These are phyloP conservation scores for Nasonia oneida DNA, from an alignment of 2,888 invertebrate species.

Conservation along the genomic window DNA sequence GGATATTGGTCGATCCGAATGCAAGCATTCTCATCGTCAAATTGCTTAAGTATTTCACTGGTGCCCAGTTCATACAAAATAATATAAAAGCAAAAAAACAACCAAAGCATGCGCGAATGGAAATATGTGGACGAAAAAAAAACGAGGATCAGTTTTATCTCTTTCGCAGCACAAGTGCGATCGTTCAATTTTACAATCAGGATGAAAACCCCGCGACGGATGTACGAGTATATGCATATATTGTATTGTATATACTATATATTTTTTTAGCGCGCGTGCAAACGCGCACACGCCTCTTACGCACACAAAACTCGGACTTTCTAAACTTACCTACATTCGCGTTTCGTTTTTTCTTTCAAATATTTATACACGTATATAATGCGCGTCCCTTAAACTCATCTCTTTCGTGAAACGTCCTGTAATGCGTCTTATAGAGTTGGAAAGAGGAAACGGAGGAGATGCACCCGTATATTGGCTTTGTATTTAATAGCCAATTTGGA, in stretches of 20 bases:
- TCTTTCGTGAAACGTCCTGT: not conserved
- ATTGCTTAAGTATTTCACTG: slow-evolving; percentile 37
- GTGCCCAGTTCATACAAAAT: slow-evolving; percentile 4
- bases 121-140: not conserved
- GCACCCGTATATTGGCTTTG: not conserved
- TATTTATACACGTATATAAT: not conserved
- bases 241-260: slow-evolving; percentile 15
- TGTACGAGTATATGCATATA: slow-evolving; percentile 15
- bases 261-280: slow-evolving; percentile 1
- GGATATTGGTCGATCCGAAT: not conserved
- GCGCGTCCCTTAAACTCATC: slow-evolving; percentile 7
- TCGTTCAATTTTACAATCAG: slow-evolving; percentile 29
- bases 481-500: slow-evolving; percentile 1
- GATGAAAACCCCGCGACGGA: slow-evolving; percentile 36
- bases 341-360: slow-evolving; percentile 18
- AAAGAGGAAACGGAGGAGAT: not conserved
- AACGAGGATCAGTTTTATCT: slow-evolving; percentile 19
- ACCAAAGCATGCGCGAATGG: not conserved
- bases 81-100: not conserved
- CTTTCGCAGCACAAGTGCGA: slow-evolving; percentile 8
- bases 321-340: slow-evolving; percentile 62
- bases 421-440: not conserved
- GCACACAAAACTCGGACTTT: slow-evolving; percentile 57
- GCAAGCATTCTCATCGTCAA: not conserved
- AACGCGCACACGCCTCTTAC: not conserved